These are phyloP conservation scores for Eutrigla gurnardus DNA, from an alignment of 2,797 vertebrate species.

Conservation along the genomic window DNA sequence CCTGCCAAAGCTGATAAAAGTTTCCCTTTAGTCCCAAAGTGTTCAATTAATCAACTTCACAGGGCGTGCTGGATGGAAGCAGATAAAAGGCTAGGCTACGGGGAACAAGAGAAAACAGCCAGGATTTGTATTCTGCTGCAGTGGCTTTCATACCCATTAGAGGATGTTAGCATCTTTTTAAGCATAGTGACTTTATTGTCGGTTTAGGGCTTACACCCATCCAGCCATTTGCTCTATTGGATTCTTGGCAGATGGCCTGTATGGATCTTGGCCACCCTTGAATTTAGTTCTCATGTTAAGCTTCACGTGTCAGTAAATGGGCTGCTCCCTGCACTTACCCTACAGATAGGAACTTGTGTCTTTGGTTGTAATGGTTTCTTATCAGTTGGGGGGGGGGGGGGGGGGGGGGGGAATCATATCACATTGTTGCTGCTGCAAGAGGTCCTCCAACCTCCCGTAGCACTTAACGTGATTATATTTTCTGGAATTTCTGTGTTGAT, in stretches of 20 bases:
- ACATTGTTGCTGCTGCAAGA: slow-evolving; percentile 27
- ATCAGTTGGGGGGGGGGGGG: slow-evolving; percentile 27
- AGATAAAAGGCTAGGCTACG: slow-evolving; percentile 74
- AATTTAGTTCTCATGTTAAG: slow-evolving; percentile 66
- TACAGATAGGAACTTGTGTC: slow-evolving; percentile 44
- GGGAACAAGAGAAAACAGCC: slow-evolving; percentile 58
- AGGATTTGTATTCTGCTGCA: slow-evolving; percentile 73
- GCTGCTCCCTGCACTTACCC: slow-evolving; percentile 58
- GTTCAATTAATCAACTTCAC: slow-evolving; percentile 80
- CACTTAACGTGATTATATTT: slow-evolving; percentile 46
- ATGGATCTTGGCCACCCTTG: slow-evolving; percentile 68
- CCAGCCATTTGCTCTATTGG: slow-evolving; percentile 71
- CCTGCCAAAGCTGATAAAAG: slow-evolving; percentile 65
- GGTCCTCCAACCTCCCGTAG: slow-evolving; percentile 34
- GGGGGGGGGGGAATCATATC: slow-evolving; percentile 19
- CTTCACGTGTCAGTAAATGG: slow-evolving; percentile 64
- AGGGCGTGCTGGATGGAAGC: slow-evolving; percentile 62
- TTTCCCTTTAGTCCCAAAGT: slow-evolving; percentile 66
- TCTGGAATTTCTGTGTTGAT: slow-evolving; percentile 46
- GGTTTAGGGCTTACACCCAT: slow-evolving; percentile 63
- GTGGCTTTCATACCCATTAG: slow-evolving; percentile 72
- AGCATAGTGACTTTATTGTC: slow-evolving; percentile 72
- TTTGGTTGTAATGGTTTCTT: slow-evolving; percentile 59
- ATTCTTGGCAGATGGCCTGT: slow-evolving; percentile 74
- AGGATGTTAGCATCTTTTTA: slow-evolving; percentile 73